Evolutionary conservation across 2,888 invertebrate species (phyloP), one percentile per base, ranked within the genome.

Genomic region (Blastobasis adustella): DNA sequence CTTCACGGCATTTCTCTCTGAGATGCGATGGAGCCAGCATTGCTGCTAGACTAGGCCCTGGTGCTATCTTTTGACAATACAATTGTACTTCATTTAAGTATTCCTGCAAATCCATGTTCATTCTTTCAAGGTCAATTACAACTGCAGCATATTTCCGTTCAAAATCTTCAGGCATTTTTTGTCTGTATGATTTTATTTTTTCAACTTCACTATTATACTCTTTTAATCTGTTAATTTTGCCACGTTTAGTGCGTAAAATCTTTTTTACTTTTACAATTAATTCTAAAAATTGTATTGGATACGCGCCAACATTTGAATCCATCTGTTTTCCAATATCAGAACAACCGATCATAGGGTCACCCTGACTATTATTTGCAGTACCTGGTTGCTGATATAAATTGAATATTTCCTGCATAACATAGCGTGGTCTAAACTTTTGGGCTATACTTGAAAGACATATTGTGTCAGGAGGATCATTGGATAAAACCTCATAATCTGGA

Each of bases 401-500:
- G 45, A 90, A 83, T 54, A 90, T 85, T 58, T 90, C 90, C 57
- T 92, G 91, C 58, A 90, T 77, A 10, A 91, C 89, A 67, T 91
- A 91, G 49, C 93, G 90, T 4, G 95, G 94, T 56, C 95, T 91
- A 66, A 94, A 94, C 68, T 94, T 94, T 67, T 94, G 94, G 37
- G 94, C 92, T 69, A 97, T 94, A 58, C 94, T 95, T 43, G 94
- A 92, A 44, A 98, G 89, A 49, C 95, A 94, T 66, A 98, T 93
- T 37, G 97, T 97, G 73, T 98, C 98, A 45, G 96, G 95, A 45
- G 94, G 93, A 65, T 97, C 97, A 78, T 96, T 96, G 2, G 97
- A 96, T 76, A 98, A 89, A 57, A 98, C 98, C 91, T 98, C 98
- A 86, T 94, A 97, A 84, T 99, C 98, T 36, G 97, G 97, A 56